Conservation (phyloP, 2,797 vertebrate genomes). For the Columba guinea region DNA sequence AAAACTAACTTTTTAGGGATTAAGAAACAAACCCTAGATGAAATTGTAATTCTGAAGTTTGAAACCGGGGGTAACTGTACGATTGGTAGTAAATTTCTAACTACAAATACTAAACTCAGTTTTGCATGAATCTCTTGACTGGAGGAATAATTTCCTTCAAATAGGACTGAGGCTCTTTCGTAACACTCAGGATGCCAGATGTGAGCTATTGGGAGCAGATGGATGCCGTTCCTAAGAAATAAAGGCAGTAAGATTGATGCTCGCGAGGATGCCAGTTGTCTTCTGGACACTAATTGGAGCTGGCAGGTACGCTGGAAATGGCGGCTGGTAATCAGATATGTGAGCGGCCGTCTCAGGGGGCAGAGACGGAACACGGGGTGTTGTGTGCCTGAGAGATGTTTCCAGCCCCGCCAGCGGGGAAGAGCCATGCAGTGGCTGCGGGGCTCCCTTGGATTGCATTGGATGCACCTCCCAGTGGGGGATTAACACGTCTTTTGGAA, state of each 20-base stretch:
- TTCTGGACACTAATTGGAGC: neutral
- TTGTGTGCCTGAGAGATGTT: neutral
- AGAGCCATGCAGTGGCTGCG: neutral
- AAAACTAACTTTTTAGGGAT: neutral
- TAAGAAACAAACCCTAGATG: neutral
- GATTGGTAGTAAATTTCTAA: neutral
- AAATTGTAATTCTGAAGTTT: neutral
- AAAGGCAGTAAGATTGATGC: neutral
- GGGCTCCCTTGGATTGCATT: accelerated
- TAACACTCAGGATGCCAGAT: neutral
- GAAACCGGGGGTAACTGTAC: neutral
- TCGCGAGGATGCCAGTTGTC: neutral
- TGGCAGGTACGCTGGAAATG: neutral
- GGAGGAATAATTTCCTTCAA: neutral
- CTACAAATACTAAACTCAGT: neutral
- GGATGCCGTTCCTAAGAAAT: constrained; percentile 10
- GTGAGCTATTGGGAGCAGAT: constrained; percentile 51
- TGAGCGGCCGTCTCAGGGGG: neutral
- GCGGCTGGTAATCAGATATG: neutral
- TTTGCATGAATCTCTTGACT: neutral
- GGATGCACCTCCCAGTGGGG: accelerated
- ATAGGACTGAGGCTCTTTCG: neutral
- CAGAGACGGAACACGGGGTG: neutral
- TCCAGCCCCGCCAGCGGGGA: neutral
- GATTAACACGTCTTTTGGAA: neutral